Conservation (phyloP, 2,797 vertebrate species). For the Luscinia megarhynchos region DNA sequence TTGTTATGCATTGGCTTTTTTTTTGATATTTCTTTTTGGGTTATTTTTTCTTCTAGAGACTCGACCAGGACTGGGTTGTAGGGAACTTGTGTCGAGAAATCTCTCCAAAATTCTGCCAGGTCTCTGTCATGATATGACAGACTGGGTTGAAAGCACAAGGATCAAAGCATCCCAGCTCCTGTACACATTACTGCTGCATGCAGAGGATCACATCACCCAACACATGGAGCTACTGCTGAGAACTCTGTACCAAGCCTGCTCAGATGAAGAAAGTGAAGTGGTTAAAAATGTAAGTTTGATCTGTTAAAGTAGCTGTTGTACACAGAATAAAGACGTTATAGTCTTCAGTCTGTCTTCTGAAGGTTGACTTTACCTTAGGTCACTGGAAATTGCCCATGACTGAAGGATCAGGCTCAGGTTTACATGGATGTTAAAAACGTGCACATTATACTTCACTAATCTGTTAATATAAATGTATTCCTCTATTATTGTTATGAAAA, state of each 20-base stretch:
- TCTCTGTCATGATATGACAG: slow-evolving; percentile 84
- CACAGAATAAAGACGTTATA: not conserved
- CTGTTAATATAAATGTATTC: not conserved
- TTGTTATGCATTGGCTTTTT: not conserved
- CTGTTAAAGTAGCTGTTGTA: not conserved
- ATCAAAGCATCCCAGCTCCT: slow-evolving; percentile 90
- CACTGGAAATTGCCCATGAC: not conserved
- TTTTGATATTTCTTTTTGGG: not conserved
- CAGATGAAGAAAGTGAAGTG: slow-evolving; percentile 83
- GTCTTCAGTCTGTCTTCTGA: not conserved
- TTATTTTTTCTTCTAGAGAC: slow-evolving; percentile 72
- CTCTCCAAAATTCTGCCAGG: slow-evolving; percentile 89
- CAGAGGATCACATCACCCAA: slow-evolving; percentile 91
- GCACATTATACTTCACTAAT: not conserved
- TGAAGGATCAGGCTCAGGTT: not conserved
- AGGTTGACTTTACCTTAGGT: not conserved
- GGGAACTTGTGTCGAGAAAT: slow-evolving; percentile 92
- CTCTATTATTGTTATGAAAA: not conserved
- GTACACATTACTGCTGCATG: slow-evolving; percentile 84
- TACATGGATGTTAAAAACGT: not conserved
- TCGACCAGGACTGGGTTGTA: slow-evolving; percentile 90
- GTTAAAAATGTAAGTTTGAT: slow-evolving; percentile 84
- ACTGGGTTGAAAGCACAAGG: slow-evolving; percentile 91
- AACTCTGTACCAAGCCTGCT: slow-evolving; percentile 83
- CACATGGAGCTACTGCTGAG: slow-evolving; percentile 89